These are phyloP conservation scores for Synaphobranchus kaupii DNA, from an alignment of 2,797 vertebrate species.

Conservation along the genomic window DNA sequence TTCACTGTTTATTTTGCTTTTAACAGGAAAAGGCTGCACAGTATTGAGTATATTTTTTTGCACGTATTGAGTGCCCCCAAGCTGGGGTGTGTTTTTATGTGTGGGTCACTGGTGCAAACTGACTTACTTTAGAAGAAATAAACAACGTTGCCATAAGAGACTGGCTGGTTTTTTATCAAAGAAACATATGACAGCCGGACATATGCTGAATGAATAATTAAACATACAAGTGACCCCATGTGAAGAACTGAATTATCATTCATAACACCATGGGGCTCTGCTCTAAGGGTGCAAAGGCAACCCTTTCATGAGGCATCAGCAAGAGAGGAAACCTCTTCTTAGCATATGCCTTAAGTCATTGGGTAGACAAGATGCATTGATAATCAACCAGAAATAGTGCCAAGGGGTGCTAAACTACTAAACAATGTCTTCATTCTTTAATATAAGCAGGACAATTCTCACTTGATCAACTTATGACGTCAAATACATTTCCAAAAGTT, in stretches of 20 bases:
- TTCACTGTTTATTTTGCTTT: background rate
- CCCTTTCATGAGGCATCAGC: background rate
- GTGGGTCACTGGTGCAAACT: background rate
- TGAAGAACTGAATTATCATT: slow-evolving; percentile 3
- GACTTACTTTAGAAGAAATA: background rate
- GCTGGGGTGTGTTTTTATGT: background rate
- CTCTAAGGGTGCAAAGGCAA: background rate
- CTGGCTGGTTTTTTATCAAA: background rate
- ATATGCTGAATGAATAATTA: slow-evolving; percentile 13
- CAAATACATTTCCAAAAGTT: background rate
- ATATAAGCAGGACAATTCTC: background rate
- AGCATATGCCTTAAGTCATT: background rate
- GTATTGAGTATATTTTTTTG: background rate
- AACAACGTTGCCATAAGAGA: background rate
- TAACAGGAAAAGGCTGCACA: background rate
- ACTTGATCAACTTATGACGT: background rate
- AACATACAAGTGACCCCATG: slow-evolving; percentile 11
- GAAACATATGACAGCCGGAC: background rate
- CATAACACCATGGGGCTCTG: background rate
- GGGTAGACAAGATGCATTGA: background rate
- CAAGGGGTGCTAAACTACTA: background rate
- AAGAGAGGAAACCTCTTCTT: background rate
- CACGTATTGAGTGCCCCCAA: background rate
- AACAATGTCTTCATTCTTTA: too few species aligned
- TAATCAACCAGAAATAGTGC: background rate